These are phyloP conservation scores for Platynereis dumerilii DNA, from an alignment of 2,888 invertebrate species.

Conservation along the genomic window DNA sequence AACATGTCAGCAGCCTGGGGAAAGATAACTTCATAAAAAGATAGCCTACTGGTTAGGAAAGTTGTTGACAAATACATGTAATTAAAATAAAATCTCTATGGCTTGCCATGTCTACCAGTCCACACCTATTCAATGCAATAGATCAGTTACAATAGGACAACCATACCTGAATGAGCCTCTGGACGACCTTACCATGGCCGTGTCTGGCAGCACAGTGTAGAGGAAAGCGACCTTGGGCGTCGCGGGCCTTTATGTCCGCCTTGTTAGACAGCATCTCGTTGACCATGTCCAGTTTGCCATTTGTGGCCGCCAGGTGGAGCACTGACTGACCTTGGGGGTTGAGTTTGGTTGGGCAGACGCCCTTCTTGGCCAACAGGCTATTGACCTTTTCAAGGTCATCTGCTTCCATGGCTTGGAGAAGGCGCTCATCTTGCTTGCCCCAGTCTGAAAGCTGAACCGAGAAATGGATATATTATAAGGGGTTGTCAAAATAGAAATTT, in stretches of 20 bases:
- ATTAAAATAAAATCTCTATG: too few relatives aligned
- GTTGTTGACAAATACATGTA: too few relatives aligned
- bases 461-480: conserved; percentile 24
- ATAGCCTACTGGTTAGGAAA: too few relatives aligned
- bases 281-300: conserved; percentile 47
- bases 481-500: too few relatives aligned
- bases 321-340: conserved; percentile 55
- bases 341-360: conserved; percentile 51
- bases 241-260: conserved; percentile 46
- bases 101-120: too few relatives aligned
- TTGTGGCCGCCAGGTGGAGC: conserved; percentile 55
- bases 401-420: conserved; percentile 52
- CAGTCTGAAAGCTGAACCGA: conserved; percentile 57
- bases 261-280: conserved; percentile 45
- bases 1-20: too few relatives aligned
- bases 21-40: too few relatives aligned
- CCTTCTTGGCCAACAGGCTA: conserved; percentile 47
- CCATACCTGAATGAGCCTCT: conserved; percentile 48
- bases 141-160: too few relatives aligned
- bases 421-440: conserved; percentile 58
- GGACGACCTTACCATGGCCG: conserved; percentile 45
- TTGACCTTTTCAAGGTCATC: conserved; percentile 48
- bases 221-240: conserved; percentile 42
- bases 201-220: conserved; percentile 52
- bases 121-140: too few relatives aligned